phyloP scores from a whole-genome alignment of 2,888 invertebrate species.

The Spicauda simplicius region DNA sequence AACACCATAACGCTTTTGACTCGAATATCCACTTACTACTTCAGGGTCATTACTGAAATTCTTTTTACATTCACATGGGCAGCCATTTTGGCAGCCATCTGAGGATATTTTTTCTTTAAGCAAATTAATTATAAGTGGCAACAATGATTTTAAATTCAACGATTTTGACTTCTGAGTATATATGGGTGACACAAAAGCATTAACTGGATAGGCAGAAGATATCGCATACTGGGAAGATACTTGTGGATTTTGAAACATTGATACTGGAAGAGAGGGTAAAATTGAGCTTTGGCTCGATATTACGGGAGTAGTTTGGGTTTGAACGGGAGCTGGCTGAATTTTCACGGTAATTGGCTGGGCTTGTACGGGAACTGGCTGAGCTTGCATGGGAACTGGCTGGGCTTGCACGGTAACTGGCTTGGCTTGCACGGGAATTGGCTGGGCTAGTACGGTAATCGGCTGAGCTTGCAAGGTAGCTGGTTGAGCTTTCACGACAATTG shows the following conservation, averaged over 20 bases:
- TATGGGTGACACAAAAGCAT: constrained; percentile 30
- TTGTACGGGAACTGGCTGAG: too few relatives aligned
- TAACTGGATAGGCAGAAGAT: constrained; percentile 33
- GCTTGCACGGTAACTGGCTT: too few relatives aligned
- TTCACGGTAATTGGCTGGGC: too few relatives aligned
- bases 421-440: too few relatives aligned
- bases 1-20: constrained; percentile 52
- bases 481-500: too few relatives aligned
- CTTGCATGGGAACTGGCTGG: too few relatives aligned
- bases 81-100: constrained; percentile 49
- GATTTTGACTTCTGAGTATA: constrained; percentile 51
- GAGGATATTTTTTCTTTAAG: constrained; percentile 59
- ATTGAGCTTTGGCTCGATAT: constrained; percentile 37
- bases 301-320: constrained; percentile 5
- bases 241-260: constrained; percentile 39
- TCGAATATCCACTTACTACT: constrained; percentile 56
- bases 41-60: constrained; percentile 28
- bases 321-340: not conserved
- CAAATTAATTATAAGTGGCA: constrained; percentile 69
- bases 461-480: too few relatives aligned
- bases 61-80: constrained; percentile 42
- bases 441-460: too few relatives aligned
- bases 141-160: constrained; percentile 60
- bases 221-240: constrained; percentile 37
- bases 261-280: constrained; percentile 41